Evolutionary conservation across 2,113 vertebrate genomes (phyloP), one percentile per base, ranked within the genome.

Genomic region (Manacus vitellinus): DNA sequence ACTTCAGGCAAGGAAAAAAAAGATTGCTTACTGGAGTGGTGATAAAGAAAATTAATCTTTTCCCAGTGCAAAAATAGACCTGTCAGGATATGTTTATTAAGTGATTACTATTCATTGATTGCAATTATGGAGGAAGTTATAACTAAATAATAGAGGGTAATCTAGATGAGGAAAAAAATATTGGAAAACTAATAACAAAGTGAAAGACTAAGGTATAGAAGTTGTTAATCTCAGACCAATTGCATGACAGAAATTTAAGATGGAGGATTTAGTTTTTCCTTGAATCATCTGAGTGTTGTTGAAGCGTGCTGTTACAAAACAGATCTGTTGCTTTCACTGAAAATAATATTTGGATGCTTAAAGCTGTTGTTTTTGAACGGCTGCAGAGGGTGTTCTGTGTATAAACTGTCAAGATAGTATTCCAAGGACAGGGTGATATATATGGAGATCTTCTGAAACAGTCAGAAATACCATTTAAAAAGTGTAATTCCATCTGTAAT

Each of bases 41-140:
- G 97, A 97, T 98, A 97, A 98, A 96, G 97, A 98, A 97, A 98
- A 97, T 97, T 59, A 97, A 95, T 97, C 97, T 98, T 97, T 97
- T 96, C 97, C 96, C 97, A 97, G 93, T 95, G 96, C 97, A 97
- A 97, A 98, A 97, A 91, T 96, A 98, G 97, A 97, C 94, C 20
- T 94, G 96, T 94, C 93, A 95, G 96, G 96, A 96, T 96, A 97
- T 94, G 89, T 96, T 97, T 97, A 98, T 98, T 96, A 98, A 97
- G 97, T 97, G 97, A 97, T 96, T 97, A 97, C 95, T 97, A 95
- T 97, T 96, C 96, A 97, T 94, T 96, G 97, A 97, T 96, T 97
- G 98, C 96, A 97, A 95, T 97, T 96, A 94, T 91, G 96, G 95
- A 95, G 97, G 97, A 97, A 97, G 97, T 97, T 97, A 95, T 90